Percentiles rank a stretch among this genome's conserved stretches.
Evolutionary conservation across 1,140 invertebrate genomes (phyloP).

Genomic region (Hypsibius dujardini): DNA sequence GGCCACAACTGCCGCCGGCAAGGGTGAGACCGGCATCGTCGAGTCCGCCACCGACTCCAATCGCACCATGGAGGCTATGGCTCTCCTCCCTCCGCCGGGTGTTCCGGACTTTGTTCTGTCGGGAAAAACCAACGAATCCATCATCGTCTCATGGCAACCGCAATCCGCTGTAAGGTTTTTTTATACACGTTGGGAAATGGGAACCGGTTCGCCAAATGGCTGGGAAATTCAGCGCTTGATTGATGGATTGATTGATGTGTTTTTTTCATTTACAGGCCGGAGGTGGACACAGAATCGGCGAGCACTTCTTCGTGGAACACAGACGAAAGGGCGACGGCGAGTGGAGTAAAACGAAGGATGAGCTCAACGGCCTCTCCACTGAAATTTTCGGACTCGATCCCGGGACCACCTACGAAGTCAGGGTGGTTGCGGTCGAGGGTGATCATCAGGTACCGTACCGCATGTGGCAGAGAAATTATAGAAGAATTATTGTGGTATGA

Average conservation of each 20-base stretch:
- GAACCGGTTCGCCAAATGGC: too few species aligned
- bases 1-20: constrained; percentile 62
- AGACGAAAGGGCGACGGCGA: constrained; percentile 48
- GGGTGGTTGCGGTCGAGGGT: constrained; percentile 77
- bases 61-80: constrained; percentile 3
- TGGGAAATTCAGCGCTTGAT: too few species aligned
- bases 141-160: neutral
- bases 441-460: constrained; percentile 36
- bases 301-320: constrained; percentile 23
- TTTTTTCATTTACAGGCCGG: neutral
- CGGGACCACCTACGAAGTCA: constrained; percentile 67
- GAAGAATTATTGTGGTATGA: too few species aligned
- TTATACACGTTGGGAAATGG: too few species aligned
- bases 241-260: too few species aligned
- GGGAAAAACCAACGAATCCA: constrained; percentile 8
- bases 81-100: constrained; percentile 7
- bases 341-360: constrained; percentile 41
- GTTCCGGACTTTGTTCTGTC: neutral
- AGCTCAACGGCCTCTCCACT: constrained; percentile 41
- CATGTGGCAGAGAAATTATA: too few species aligned
- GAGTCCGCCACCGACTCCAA: constrained; percentile 23
- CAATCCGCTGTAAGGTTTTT: neutral
- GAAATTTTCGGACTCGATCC: constrained; percentile 47
- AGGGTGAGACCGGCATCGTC: constrained; percentile 41
- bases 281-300: neutral